phyloP scores from a whole-genome alignment of 2,113 vertebrate species.

The Acinonyx jubatus region DNA sequence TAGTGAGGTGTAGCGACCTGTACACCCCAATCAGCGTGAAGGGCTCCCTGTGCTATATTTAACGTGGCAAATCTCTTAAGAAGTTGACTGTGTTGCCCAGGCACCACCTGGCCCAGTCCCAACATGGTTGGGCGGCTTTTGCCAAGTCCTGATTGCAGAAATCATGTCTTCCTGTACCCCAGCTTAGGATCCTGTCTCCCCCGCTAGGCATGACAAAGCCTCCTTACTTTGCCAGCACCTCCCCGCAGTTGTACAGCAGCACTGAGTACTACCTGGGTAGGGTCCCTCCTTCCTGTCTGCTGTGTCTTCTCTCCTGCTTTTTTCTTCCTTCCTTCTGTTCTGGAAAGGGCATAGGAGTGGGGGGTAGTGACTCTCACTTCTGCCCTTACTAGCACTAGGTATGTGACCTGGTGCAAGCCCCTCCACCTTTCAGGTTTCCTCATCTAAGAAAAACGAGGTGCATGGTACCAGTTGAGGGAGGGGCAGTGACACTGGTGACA shows the following conservation, averaged over 20 bases:
- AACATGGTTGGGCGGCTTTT: neutral
- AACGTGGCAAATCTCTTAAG: slow-evolving; percentile 44
- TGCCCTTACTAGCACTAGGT: neutral
- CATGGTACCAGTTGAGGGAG: neutral
- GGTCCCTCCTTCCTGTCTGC: neutral
- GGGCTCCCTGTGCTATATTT: slow-evolving; percentile 23
- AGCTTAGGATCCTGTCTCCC: neutral
- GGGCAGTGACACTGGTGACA: neutral
- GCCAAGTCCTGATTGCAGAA: neutral
- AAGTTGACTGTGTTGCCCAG: neutral
- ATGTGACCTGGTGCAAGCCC: neutral
- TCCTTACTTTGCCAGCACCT: neutral
- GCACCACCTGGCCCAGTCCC: neutral
- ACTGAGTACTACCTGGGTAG: neutral
- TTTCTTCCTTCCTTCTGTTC: neutral
- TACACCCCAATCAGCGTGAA: neutral
- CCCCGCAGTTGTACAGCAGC: neutral
- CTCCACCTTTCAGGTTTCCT: neutral
- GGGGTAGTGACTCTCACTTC: neutral
- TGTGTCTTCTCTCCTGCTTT: neutral
- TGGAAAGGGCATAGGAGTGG: neutral
- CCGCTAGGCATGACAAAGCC: neutral
- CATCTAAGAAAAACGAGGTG: neutral
- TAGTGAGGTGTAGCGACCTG: neutral
- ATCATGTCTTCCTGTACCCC: neutral